Base-by-base conservation (phyloP, 1,140 invertebrate species). In the Aphelenchoides avenae region DNA sequence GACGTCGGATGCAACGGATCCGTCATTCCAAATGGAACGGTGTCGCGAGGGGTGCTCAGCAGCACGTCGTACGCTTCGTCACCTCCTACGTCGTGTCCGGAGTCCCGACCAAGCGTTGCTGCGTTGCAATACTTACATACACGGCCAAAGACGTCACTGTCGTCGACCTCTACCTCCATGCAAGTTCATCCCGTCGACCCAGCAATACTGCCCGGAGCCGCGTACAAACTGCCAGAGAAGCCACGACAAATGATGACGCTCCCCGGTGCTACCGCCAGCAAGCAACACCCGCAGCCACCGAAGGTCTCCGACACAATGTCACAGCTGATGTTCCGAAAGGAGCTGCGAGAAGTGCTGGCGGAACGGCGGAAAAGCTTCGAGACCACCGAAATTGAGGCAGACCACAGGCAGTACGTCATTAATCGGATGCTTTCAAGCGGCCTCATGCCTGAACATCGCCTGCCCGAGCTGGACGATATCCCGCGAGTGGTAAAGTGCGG, bases 351-450 rank as follows among this genome's bases (percentile, higher is more conserved):
- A 52, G 58, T 52, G 7, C 40, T 75, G 20, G 48, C 20, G 22
- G 30, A 50, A n/a, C 40, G 74, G 36, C 57, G 58, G 37, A 39
- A 60, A 33, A 49, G 20, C 7, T 43, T 69, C 7, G 74, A 75
- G 41, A 60, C 68, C n/a, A 57, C 52, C 57, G 72, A 75, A 39
- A 75, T 75, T 41, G 72, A 75, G 55, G 72, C 72, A 6, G 75
- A 75, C 41, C 74, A 75, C 27, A 50, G 72, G 15, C 62, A 71
- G 42, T 76, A 76, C 43, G 48, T 59, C 2, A 68, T 75, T 41
- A 50, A 66, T 18, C 44, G 52, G 39, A 70, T 73, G 71, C 36
- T 76, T 30, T 42, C 58, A 6, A 75, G 52, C 29, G 72, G 72
- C 22, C 36, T 77, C 5, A 37, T 76, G 11, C 74, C 72, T 3